These are phyloP conservation scores for Drosophila koepferae DNA, from an alignment of 2,888 invertebrate genomes.

Conservation along the genomic window DNA sequence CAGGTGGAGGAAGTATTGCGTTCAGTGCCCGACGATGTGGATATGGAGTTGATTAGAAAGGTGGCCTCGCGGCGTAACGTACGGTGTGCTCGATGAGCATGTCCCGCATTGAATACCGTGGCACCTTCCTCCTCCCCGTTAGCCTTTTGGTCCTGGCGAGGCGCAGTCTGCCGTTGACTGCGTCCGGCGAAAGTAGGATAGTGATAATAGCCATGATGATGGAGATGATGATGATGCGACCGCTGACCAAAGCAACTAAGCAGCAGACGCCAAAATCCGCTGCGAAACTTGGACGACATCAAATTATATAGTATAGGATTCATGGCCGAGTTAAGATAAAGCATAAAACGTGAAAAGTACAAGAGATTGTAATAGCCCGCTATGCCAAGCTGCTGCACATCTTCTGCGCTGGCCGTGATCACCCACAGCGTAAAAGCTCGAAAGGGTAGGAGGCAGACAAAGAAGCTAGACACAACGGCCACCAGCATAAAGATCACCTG, in stretches of 20 bases:
- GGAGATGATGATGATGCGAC: slow-evolving; percentile 57
- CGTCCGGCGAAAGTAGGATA: slow-evolving; percentile 43
- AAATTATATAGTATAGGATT: slow-evolving; percentile 96
- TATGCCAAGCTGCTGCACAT: slow-evolving; percentile 89
- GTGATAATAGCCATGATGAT: slow-evolving; percentile 43
- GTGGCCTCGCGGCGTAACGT: slow-evolving; percentile 76
- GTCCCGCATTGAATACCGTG: slow-evolving; percentile 20
- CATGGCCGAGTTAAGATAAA: slow-evolving; percentile 95
- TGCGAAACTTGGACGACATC: slow-evolving; percentile 96
- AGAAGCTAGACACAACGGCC: slow-evolving; percentile 95
- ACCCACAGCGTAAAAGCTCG: slow-evolving; percentile 95
- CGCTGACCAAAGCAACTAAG: slow-evolving; percentile 82
- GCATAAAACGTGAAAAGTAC: slow-evolving; percentile 94
- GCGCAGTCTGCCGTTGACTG: slow-evolving; percentile 40
- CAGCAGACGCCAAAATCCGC: slow-evolving; percentile 90
- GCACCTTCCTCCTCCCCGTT: slow-evolving; percentile 30
- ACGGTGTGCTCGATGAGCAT: slow-evolving; percentile 54
- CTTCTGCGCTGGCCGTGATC: slow-evolving; percentile 90
- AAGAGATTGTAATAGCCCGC: slow-evolving; percentile 93
- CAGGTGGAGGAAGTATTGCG: slow-evolving; percentile 73
- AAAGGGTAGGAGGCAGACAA: slow-evolving; percentile 95
- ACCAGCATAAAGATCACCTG: slow-evolving; percentile 95
- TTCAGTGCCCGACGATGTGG: slow-evolving; percentile 81
- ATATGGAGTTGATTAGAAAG: slow-evolving; percentile 79
- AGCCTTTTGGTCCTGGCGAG: slow-evolving; percentile 36